These are phyloP conservation scores for Poeciliopsis turrubarensis DNA, from an alignment of 2,113 vertebrate species.

Conservation along the genomic window DNA sequence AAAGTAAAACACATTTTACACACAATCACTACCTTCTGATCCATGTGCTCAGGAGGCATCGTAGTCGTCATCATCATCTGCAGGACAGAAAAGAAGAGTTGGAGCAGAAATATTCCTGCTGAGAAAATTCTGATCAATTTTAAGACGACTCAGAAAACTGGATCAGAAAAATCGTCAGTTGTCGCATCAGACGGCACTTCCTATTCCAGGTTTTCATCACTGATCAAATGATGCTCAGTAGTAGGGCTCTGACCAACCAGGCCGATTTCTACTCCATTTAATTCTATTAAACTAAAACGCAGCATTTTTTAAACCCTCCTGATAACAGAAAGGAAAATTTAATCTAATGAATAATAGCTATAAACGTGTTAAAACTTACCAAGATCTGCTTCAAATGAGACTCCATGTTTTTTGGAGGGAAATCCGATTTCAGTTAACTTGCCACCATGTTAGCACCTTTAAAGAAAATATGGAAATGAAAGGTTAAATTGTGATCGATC, in stretches of 20 bases:
- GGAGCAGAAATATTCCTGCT: not conserved
- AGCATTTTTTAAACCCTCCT: too few relatives aligned
- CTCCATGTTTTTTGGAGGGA: not conserved
- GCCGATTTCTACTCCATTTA: too few relatives aligned
- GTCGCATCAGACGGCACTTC: slow-evolving; percentile 94
- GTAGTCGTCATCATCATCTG: not conserved
- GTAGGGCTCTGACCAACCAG: not conserved
- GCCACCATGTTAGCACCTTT: not conserved
- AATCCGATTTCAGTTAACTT: not conserved
- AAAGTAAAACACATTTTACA: not conserved
- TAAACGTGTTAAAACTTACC: not conserved
- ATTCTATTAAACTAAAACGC: too few relatives aligned
- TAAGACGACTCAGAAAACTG: slow-evolving; percentile 51
- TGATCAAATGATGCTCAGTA: slow-evolving; percentile 10
- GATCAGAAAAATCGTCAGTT: slow-evolving; percentile 83
- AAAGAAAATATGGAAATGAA: not conserved
- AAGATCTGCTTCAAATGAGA: not conserved
- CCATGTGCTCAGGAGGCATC: too few relatives aligned
- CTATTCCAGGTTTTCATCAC: slow-evolving; percentile 88
- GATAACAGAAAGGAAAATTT: too few relatives aligned
- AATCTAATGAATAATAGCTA: too few relatives aligned
- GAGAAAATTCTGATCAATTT: not conserved
- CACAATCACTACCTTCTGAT: not conserved
- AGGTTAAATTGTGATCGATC: not conserved
- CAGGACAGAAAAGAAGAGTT: not conserved